phyloP scores from a whole-genome alignment of 2,797 vertebrate species.

The Etheostoma perlongum region DNA sequence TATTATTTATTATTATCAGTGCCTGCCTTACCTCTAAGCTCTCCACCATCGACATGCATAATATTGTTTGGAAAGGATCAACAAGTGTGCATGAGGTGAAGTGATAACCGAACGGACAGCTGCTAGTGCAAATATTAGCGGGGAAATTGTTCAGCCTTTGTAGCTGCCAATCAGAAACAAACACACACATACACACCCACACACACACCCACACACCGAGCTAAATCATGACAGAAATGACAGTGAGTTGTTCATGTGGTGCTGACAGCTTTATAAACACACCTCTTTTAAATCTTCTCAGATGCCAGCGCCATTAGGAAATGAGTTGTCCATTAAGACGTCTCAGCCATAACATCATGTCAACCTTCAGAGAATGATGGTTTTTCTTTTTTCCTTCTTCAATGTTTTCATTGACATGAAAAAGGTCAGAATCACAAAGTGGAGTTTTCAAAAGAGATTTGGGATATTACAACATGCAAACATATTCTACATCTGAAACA shows the following conservation, averaged over 20 bases:
- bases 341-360: slow-evolving; percentile 42
- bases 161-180: slow-evolving; percentile 62
- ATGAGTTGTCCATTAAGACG: slow-evolving; percentile 62
- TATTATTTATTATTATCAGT: slow-evolving; percentile 13
- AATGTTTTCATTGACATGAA: slow-evolving; percentile 16
- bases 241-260: slow-evolving; percentile 55
- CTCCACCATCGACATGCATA: slow-evolving; percentile 26
- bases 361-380: slow-evolving; percentile 24
- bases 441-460: slow-evolving; percentile 4
- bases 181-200: no score
- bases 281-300: slow-evolving; percentile 64
- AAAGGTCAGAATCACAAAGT: slow-evolving; percentile 6
- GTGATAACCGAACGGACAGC: slow-evolving; percentile 59
- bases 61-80: slow-evolving; percentile 47
- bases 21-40: slow-evolving; percentile 13
- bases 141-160: slow-evolving; percentile 68
- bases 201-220: slow-evolving; percentile 29
- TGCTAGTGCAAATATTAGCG: slow-evolving; percentile 62
- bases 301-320: slow-evolving; percentile 56
- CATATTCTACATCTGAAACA: not conserved
- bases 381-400: slow-evolving; percentile 3
- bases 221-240: slow-evolving; percentile 59
- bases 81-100: slow-evolving; percentile 44
- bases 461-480: not conserved
- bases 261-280: slow-evolving; percentile 74